Evolutionary conservation across 2,888 invertebrate genomes (phyloP).

Genomic region (Tethea ocularis): DNA sequence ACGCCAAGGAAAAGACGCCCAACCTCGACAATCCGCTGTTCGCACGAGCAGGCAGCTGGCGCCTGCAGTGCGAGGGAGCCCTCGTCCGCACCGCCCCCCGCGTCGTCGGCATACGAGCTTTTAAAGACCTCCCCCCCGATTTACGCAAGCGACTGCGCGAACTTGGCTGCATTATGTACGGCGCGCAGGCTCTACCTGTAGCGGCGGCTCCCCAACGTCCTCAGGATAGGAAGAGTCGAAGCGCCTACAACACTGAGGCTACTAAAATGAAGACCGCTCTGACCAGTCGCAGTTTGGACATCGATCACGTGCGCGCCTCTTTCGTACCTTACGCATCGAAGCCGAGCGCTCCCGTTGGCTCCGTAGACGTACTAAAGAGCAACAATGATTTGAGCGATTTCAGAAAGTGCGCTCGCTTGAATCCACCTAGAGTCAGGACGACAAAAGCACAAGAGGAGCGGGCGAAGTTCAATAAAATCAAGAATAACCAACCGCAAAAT

Average conservation of each 20-base stretch:
- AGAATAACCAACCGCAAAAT: conserved; percentile 53
- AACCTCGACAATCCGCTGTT: conserved; percentile 40
- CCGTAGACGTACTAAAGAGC: conserved; percentile 37
- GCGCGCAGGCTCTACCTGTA: conserved; percentile 39
- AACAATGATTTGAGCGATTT: conserved; percentile 40
- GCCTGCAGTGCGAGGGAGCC: conserved; percentile 60
- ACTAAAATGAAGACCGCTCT: conserved; percentile 28
- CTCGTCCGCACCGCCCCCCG: conserved; percentile 61
- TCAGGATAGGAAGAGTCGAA: conserved; percentile 44
- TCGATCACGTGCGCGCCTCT: conserved; percentile 63
- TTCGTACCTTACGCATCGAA: conserved; percentile 66
- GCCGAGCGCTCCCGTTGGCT: conserved; percentile 39
- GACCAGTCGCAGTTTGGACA: conserved; percentile 49
- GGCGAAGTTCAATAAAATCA: conserved; percentile 65
- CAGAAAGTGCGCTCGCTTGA: conserved; percentile 31
- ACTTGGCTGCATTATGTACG: conserved; percentile 64
- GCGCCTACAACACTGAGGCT: conserved; percentile 26
- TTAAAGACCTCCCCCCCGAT: conserved; percentile 60
- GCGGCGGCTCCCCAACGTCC: conserved; percentile 25
- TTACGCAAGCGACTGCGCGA: conserved; percentile 63
- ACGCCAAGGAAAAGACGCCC: conserved; percentile 28
- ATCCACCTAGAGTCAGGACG: conserved; percentile 60
- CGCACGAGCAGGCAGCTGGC: conserved; percentile 53
- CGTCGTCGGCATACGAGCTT: conserved; percentile 60
- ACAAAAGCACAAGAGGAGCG: conserved; percentile 75